Conservation (phyloP, 2,113 vertebrate genomes). For the Heterotilapia buettikoferi region DNA sequence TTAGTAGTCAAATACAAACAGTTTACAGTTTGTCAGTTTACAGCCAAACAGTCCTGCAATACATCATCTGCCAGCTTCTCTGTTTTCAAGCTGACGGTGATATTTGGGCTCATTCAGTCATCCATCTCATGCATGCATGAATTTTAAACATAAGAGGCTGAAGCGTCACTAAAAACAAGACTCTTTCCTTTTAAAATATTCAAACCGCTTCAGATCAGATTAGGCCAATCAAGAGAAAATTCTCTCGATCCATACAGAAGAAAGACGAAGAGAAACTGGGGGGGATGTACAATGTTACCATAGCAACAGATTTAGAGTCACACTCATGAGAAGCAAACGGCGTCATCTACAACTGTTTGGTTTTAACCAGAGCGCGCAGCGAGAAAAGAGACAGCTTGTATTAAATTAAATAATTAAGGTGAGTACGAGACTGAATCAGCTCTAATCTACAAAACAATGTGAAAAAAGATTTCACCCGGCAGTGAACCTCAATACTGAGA, state of each 20-base stretch:
- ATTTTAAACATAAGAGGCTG: neutral
- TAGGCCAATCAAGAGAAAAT: neutral
- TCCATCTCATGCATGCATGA: neutral
- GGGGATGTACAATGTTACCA: conserved; percentile 21
- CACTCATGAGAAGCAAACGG: neutral
- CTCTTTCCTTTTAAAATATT: conserved; percentile 4
- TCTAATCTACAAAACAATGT: neutral
- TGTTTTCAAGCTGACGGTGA: neutral
- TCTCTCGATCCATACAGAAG: neutral
- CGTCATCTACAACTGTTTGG: conserved; percentile 20
- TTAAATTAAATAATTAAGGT: neutral
- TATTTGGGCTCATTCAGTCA: conserved; percentile 8
- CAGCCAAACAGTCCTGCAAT: neutral
- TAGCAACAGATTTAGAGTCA: conserved; percentile 37
- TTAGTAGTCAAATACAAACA: conserved; percentile 3
- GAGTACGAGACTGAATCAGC: neutral
- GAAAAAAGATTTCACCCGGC: neutral
- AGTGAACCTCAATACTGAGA: neutral
- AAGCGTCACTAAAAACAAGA: neutral
- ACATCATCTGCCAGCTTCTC: neutral
- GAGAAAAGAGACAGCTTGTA: neutral
- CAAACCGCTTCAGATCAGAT: neutral
- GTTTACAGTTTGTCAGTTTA: neutral
- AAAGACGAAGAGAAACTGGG: neutral
- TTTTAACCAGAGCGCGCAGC: neutral